A percentile compares a stretch with the other conserved stretches of the same genome.
These are phyloP conservation scores for Phacellophora camtschatica DNA, from an alignment of 30 jellyfish, hydroid and myxozoan species.

Conservation along the genomic window DNA sequence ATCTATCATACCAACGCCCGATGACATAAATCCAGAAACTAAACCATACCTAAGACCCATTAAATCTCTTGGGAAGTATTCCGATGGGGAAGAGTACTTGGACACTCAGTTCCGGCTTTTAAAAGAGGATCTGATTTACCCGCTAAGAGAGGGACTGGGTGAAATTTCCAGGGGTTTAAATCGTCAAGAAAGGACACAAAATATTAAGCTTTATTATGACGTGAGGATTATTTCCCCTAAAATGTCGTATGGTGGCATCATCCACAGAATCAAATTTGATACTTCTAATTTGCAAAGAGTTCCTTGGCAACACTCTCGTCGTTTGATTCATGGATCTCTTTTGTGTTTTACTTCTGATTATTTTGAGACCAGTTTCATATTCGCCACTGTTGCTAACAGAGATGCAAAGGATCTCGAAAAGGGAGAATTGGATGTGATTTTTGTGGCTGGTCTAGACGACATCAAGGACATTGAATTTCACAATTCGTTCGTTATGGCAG, in stretches of 20 bases:
- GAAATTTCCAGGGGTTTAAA: neutral
- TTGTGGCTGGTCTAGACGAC: conserved; percentile 2
- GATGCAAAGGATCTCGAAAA: conserved; percentile 14
- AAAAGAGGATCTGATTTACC: conserved; percentile 59
- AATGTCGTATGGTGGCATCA: conserved; percentile 41
- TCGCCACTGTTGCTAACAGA: conserved; percentile 69
- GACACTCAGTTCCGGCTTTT: conserved; percentile 61
- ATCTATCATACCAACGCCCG: conserved; percentile 44
- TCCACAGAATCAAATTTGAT: conserved; percentile 40
- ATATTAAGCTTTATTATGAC: conserved; percentile 19
- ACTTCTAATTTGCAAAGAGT: neutral
- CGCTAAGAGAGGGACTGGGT: conserved; percentile 52
- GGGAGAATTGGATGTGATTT: conserved; percentile 64
- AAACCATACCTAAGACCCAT: conserved; percentile 62
- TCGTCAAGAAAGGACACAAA: conserved; percentile 26
- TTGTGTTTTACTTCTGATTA: conserved; percentile 55
- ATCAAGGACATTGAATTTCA: neutral
- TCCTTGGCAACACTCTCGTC: conserved; percentile 66
- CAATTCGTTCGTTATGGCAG: conserved; percentile 68
- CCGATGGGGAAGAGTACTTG: conserved; percentile 43
- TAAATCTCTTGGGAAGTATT: conserved; percentile 50
- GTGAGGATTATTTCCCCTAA: conserved; percentile 34
- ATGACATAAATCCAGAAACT: conserved; percentile 19
- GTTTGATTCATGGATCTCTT: conserved; percentile 53
- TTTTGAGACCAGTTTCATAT: conserved; percentile 26